Evolutionary conservation across 1,140 invertebrate species (phyloP).

Genomic region (Mamestra configurata): DNA sequence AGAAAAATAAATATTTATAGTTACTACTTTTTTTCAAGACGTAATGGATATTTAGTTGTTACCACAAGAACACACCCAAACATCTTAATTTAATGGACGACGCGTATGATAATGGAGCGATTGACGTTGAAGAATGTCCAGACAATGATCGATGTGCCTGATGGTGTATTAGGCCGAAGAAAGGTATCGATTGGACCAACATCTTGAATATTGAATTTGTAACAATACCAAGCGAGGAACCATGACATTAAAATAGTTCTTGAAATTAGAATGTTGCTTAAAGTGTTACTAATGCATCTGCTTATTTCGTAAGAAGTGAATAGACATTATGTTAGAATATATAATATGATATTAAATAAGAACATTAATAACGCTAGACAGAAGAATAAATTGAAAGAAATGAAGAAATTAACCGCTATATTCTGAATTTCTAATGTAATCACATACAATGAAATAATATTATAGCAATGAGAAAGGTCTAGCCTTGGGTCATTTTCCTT

Average conservation of each 20-base stretch:
- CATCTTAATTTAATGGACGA: conserved; percentile 38
- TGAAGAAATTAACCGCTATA: background rate
- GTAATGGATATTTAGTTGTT: conserved; percentile 31
- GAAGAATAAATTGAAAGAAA: background rate
- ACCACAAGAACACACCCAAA: conserved; percentile 24
- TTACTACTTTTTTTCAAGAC: background rate
- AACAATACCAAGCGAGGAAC: background rate
- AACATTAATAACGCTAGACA: background rate
- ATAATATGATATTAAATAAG: background rate
- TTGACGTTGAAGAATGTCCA: conserved; percentile 33
- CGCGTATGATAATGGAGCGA: conserved; percentile 18
- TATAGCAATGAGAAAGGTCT: no score
- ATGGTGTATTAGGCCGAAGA: background rate
- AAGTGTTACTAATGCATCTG: background rate
- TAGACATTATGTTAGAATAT: background rate
- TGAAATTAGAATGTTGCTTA: conserved; percentile 18
- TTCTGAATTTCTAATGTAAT: no score
- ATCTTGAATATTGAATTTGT: conserved; percentile 32
- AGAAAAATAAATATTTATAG: background rate
- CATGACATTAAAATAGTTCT: conserved; percentile 14
- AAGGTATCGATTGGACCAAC: conserved; percentile 36
- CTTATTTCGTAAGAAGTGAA: conserved; percentile 8
- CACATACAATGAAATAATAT: no score
- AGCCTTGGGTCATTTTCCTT: no score
- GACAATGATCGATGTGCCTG: conserved; percentile 31